These are phyloP conservation scores for Xyrichtys novacula DNA, from an alignment of 2,797 vertebrate genomes.

Conservation along the genomic window DNA sequence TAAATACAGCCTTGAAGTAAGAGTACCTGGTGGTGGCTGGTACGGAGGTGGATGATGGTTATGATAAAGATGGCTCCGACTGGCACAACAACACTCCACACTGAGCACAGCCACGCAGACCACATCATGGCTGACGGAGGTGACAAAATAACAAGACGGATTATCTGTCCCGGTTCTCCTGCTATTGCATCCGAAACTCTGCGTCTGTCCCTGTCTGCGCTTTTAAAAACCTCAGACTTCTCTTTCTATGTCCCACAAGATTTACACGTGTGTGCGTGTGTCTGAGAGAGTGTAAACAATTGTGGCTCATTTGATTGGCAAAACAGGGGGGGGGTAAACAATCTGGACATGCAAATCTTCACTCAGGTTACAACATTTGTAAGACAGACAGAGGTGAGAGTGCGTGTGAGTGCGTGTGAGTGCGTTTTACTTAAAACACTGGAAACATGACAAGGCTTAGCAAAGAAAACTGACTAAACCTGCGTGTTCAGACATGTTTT, in stretches of 20 bases:
- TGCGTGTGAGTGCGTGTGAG: constrained; percentile 6
- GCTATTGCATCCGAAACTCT: neutral
- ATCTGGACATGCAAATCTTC: constrained; percentile 82
- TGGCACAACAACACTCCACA: constrained; percentile 69
- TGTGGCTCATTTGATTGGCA: constrained; percentile 82
- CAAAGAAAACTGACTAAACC: neutral
- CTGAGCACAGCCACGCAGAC: constrained; percentile 61
- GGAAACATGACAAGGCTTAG: neutral
- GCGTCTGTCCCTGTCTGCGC: neutral
- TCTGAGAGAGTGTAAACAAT: constrained; percentile 50
- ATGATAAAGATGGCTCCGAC: constrained; percentile 63
- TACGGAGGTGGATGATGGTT: constrained; percentile 58
- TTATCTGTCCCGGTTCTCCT: constrained; percentile 24
- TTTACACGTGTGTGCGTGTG: constrained; percentile 25
- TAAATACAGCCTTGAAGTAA: neutral
- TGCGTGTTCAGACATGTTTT: neutral
- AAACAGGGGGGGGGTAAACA: constrained; percentile 75
- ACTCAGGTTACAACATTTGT: constrained; percentile 32
- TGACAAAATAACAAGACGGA: constrained; percentile 9
- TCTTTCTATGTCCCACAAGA: constrained; percentile 16
- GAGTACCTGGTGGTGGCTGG: constrained; percentile 67
- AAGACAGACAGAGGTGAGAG: constrained; percentile 27
- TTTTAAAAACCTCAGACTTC: constrained; percentile 12
- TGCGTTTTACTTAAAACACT: neutral
- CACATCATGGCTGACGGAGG: constrained; percentile 54